Base-by-base conservation (phyloP, 2,113 vertebrate species). In the Heliornis fulica region DNA sequence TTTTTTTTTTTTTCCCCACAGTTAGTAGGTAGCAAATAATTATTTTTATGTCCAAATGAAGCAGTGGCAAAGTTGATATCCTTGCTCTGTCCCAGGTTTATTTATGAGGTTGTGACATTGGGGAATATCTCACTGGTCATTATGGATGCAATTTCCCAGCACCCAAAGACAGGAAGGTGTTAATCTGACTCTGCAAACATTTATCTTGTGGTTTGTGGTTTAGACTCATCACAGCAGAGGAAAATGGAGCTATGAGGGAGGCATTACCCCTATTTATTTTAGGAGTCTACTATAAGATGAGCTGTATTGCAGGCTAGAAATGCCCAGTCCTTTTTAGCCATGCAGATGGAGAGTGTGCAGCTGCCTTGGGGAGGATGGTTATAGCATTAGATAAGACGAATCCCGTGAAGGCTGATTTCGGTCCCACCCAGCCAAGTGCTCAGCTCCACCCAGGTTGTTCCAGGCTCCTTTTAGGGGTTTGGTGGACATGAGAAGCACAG, bases 341-440 rank as follows among this genome's bases (percentile, higher is more conserved):
- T 21, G 1, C 7, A 43, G 53, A 12, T 12, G 34, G 63, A 53
- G 9, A 6, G 31, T 18, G 19, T 0, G 2, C 14, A 56, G 9
- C 32, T 21, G 61, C 13, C 20, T 14, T 1, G 0, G 11, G 13
- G 18, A 46, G 7, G 5, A 5, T 18, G 3, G 20, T 56, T 71
- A 61, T 43, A 87, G 61, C 31, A 6, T 14, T 34, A 13, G 50
- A 1, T 48, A 68, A 43, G 72, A 29, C 65, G 63, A 68, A 28
- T 13, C 11, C 25, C 36, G 41, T 23, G 23, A 43, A 4, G 1
- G 32, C 65, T 43, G 46, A 4, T 51, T 65, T 72, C 53, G 59
- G 34, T 5, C 26, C 76, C 10, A 8, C 38, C 19, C 51, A 75
- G 29, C 28, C 72, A 50, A 16, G 7, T 48, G 41, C 29, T 46